Evolutionary conservation across 2,888 invertebrate genomes (phyloP), one percentile per base, ranked within the genome.

Genomic region (Caenorhabditis uteleia): DNA sequence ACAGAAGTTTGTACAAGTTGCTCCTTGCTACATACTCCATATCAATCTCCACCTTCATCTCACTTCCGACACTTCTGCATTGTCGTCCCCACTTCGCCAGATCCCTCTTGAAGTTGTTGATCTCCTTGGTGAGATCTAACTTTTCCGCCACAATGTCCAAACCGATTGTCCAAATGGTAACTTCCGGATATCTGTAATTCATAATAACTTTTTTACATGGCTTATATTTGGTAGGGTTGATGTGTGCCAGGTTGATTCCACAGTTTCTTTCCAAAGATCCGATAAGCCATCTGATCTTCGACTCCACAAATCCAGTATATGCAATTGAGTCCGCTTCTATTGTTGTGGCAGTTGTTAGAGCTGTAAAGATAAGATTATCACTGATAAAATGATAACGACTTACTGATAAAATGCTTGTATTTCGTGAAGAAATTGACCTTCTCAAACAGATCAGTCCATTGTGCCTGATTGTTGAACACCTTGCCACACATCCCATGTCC

Each of bases 111-210:
- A 57, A 57, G 7, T 44, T 14, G 12, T 50, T 39, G 73, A 97
- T 95, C 83, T 94, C 95, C 74, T 89, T 89, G 0, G 95, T 95
- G 58, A 97, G 88, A 86, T 97, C 93, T 48, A 98, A 89, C 82
- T 94, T 93, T 33, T 70, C 74, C 8, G 74, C 70, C 83, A 91
- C 90, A 84, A 98, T 94, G 68, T 91, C 90, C 48, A 98, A 87
- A 0, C 98, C 98, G 79, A 99, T 93, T 85, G 97, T 97, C 98
- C 98, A 99, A 89, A 94, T 90, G 6, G 91, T 91, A 83, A 91
- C 90, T 72, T 88, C 88, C 70, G 87, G 88, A 31, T 87, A 50
- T 23, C 67, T 68, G 39, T 8, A 66, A 36, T 45, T 10, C 42
- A 12, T n/a, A 48, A 44, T 26, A 44, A 29, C 23, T 38, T n/a